These are phyloP conservation scores for Recurvirostra avosetta DNA, from an alignment of 2,113 vertebrate species.

Conservation along the genomic window DNA sequence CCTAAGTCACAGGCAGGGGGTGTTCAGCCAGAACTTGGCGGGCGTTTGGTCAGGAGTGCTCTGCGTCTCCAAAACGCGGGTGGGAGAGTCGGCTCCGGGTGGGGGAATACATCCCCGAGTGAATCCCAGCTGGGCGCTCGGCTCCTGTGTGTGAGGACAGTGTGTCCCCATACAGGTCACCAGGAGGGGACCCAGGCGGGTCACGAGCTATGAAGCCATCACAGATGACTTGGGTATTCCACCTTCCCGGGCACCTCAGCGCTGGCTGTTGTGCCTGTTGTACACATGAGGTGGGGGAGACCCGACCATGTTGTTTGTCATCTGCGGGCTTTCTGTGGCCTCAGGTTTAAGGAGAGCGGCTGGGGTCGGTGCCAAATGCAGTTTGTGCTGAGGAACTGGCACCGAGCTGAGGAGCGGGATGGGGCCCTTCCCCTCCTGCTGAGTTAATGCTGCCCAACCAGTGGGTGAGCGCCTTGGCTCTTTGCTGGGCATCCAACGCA, in stretches of 20 bases:
- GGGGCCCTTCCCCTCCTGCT: background rate
- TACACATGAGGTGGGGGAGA: accelerated
- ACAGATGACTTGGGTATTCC: background rate
- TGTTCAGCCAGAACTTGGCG: background rate
- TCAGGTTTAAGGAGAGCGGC: accelerated
- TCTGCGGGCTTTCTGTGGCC: accelerated
- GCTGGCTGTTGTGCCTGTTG: background rate
- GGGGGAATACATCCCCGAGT: accelerated
- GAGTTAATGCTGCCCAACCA: background rate
- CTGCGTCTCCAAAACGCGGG: accelerated
- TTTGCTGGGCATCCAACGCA: background rate
- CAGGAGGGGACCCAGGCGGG: background rate
- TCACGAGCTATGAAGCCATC: background rate
- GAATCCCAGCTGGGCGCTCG: background rate
- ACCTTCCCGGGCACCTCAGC: accelerated
- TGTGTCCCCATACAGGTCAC: background rate
- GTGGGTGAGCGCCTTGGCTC: background rate
- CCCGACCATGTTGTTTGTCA: accelerated
- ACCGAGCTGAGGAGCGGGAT: background rate
- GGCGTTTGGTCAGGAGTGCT: background rate
- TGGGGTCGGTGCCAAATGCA: background rate
- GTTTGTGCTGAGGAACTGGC: background rate
- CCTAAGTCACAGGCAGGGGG: background rate
- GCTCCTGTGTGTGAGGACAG: accelerated
- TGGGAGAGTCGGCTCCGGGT: background rate